A percentile compares a stretch with the other conserved stretches of the same genome.
Conservation (phyloP, 2,113 vertebrate genomes). For the Nannobrachium achirus region DNA sequence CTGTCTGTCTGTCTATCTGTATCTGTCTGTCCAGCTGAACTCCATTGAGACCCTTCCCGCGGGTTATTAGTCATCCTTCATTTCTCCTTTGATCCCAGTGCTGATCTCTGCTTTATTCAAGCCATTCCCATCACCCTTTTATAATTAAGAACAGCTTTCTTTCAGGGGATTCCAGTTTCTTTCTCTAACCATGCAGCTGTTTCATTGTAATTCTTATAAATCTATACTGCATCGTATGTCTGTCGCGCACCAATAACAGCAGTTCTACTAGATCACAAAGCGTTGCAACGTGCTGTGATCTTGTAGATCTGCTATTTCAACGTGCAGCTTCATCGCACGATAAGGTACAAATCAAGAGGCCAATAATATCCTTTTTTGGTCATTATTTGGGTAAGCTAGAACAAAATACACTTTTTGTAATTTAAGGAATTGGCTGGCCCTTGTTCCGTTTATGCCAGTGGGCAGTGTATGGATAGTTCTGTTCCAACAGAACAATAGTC, state of each 20-base stretch:
- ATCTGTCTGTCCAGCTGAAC: conserved; percentile 41
- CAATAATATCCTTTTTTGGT: conserved; percentile 79
- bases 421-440: not conserved
- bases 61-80: conserved; percentile 74
- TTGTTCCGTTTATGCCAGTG: conserved; percentile 34
- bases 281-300: no score
- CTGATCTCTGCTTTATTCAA: conserved; percentile 75
- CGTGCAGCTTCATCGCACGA: no score
- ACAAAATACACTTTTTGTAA: conserved; percentile 37
- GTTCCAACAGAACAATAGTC: conserved; percentile 17
- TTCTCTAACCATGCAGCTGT: conserved; percentile 66
- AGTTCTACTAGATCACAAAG: no score
- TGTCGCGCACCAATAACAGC: no score
- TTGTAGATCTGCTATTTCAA: no score
- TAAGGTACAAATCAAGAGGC: conserved; percentile 37
- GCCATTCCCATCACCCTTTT: conserved; percentile 73
- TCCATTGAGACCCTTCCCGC: conserved; percentile 49
- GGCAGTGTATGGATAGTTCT: conserved; percentile 22
- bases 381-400: conserved; percentile 30
- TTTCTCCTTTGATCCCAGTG: conserved; percentile 78
- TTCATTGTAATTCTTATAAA: conserved; percentile 54
- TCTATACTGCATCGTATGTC: no score
- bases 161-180: conserved; percentile 72
- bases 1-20: not conserved
- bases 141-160: conserved; percentile 86